phyloP scores from a whole-genome alignment of 2,113 vertebrate genomes.

The Malaclemys terrapin region DNA sequence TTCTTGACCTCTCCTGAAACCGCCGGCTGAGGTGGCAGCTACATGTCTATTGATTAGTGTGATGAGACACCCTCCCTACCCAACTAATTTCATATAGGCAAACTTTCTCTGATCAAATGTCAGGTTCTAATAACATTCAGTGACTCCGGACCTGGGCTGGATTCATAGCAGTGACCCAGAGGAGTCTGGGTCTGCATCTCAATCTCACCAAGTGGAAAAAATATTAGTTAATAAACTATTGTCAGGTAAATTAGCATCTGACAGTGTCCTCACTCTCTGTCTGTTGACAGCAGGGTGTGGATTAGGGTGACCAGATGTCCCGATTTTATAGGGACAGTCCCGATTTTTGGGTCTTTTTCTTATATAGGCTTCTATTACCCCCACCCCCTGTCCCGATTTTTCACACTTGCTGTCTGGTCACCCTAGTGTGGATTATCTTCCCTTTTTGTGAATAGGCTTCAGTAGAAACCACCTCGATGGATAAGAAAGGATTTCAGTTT shows the following conservation, averaged over 20 bases:
- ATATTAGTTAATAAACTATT: conserved; percentile 63
- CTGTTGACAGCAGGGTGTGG: neutral
- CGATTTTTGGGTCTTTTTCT: no score
- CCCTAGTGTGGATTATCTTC: conserved; percentile 22
- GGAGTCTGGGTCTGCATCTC: neutral
- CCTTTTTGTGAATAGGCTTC: conserved; percentile 39
- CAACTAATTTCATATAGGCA: neutral
- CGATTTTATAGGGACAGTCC: no score
- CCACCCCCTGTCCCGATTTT: no score
- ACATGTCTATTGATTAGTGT: neutral
- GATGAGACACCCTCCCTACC: neutral
- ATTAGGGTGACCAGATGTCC: neutral
- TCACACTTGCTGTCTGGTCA: no score
- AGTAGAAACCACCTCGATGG: conserved; percentile 23
- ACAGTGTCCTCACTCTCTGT: conserved; percentile 13
- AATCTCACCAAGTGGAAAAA: conserved; percentile 13
- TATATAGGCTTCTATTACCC: no score
- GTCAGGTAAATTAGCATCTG: conserved; percentile 35
- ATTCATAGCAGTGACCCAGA: neutral
- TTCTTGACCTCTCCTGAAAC: neutral
- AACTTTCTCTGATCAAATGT: conserved; percentile 21
- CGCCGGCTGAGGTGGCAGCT: neutral
- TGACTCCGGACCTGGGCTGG: neutral
- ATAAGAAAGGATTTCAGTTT: conserved; percentile 42
- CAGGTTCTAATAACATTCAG: neutral